Conservation (phyloP, 1,140 invertebrate genomes). For the Eriosoma lanigerum region DNA sequence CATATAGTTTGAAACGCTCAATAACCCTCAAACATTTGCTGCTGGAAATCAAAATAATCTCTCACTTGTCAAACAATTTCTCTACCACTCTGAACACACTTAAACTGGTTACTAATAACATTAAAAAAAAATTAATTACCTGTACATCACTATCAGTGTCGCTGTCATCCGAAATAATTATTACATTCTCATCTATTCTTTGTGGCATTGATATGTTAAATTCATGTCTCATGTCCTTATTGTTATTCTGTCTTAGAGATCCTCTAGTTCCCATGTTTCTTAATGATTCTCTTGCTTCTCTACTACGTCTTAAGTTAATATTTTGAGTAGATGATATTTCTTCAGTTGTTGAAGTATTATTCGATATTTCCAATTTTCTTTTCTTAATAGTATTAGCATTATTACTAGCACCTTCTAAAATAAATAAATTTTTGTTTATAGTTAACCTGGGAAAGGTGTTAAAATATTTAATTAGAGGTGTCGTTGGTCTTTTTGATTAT, state of each 20-base stretch:
- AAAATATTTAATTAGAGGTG: too few species aligned
- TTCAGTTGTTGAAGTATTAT: not conserved
- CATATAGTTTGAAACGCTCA: too few species aligned
- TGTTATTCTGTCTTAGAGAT: not conserved
- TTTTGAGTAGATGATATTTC: not conserved
- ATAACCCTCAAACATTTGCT: too few species aligned
- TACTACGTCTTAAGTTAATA: not conserved
- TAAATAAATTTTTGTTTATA: not conserved
- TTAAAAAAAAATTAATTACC: conserved; percentile 4
- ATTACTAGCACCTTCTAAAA: not conserved
- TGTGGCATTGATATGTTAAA: not conserved
- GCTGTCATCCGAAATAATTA: conserved; percentile 3
- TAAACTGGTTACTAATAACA: too few species aligned
- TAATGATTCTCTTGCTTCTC: too few species aligned
- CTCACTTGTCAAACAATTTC: too few species aligned
- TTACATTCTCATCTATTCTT: not conserved
- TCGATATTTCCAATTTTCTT: not conserved
- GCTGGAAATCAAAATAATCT: too few species aligned
- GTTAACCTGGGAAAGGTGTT: too few species aligned
- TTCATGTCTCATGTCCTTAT: not conserved
- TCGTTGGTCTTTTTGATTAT: too few species aligned
- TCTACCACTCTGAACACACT: too few species aligned
- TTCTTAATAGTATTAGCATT: too few species aligned
- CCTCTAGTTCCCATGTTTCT: not conserved
- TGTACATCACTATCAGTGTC: not conserved